These are phyloP conservation scores for Enteromius thamalakanensis DNA, from an alignment of 2,797 vertebrate species.

Conservation along the genomic window DNA sequence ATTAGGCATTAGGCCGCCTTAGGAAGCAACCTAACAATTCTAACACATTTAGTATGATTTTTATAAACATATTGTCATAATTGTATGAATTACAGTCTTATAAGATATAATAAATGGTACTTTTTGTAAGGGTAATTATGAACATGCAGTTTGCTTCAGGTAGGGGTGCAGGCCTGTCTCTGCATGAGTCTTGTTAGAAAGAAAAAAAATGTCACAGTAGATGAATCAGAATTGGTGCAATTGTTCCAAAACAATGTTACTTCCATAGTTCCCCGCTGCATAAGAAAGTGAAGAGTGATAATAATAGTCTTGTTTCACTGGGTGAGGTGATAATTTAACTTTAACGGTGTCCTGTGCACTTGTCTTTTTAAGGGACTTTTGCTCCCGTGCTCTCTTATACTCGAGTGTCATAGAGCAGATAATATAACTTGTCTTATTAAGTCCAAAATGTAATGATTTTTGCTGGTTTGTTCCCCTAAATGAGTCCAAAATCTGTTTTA, in stretches of 20 bases:
- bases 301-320: constrained; percentile 57
- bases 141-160: neutral
- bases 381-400: constrained; percentile 5
- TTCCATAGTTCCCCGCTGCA: constrained; percentile 45
- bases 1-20: neutral
- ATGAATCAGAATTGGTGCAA: constrained; percentile 40
- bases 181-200: constrained; percentile 29
- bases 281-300: constrained; percentile 59
- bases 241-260: constrained; percentile 58
- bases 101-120: neutral
- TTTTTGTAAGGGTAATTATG: neutral
- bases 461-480: neutral
- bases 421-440: constrained; percentile 25
- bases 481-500: constrained; percentile 7
- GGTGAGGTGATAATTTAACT: constrained; percentile 59
- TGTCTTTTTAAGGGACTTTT: constrained; percentile 51
- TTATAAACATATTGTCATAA: neutral
- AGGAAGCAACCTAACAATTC: neutral
- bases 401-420: constrained; percentile 18
- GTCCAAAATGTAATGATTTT: constrained; percentile 8
- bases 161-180: neutral
- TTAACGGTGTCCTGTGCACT: constrained; percentile 49
- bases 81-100: neutral
- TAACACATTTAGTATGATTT: neutral
- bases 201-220: constrained; percentile 20